These are phyloP conservation scores for Pseudanteris insignis DNA, from an alignment of 2,888 invertebrate genomes.

Conservation along the genomic window DNA sequence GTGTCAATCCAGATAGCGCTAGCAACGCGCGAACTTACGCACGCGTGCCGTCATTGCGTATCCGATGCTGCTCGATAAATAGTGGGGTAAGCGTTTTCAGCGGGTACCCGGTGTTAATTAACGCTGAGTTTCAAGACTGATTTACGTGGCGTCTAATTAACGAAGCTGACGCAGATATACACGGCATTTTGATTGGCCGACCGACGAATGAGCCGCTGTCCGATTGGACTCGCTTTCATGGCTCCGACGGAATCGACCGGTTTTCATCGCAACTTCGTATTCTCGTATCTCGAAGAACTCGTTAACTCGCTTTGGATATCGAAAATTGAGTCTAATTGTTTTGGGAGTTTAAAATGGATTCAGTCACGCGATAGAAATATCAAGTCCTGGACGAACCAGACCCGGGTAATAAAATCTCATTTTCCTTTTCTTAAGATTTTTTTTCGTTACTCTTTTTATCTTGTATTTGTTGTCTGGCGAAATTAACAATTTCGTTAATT, in stretches of 20 bases:
- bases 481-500: no score
- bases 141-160: slow-evolving; percentile 67
- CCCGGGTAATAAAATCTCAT: slow-evolving; percentile 10
- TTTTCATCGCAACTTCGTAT: slow-evolving; percentile 43
- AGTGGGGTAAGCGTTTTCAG: slow-evolving; percentile 61
- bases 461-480: no score
- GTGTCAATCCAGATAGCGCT: slow-evolving; percentile 38
- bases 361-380: slow-evolving; percentile 45
- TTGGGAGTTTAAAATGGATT: slow-evolving; percentile 41
- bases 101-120: slow-evolving; percentile 65
- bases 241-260: slow-evolving; percentile 57
- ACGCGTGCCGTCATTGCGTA: slow-evolving; percentile 52
- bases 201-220: slow-evolving; percentile 54
- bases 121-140: slow-evolving; percentile 66
- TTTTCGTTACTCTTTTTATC: no score
- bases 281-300: slow-evolving; percentile 43
- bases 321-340: slow-evolving; percentile 45
- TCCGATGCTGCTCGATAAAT: slow-evolving; percentile 59
- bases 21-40: slow-evolving; percentile 48
- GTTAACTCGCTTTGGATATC: slow-evolving; percentile 45
- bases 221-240: no score
- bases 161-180: slow-evolving; percentile 64
- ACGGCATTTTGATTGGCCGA: slow-evolving; percentile 66
- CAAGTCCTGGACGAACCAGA: slow-evolving; percentile 27
- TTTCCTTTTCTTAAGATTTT: not conserved